A percentile compares a stretch with the other conserved stretches of the same genome.
phyloP scores from a whole-genome alignment of 2,113 vertebrate genomes.

The Calidris pugnax region DNA sequence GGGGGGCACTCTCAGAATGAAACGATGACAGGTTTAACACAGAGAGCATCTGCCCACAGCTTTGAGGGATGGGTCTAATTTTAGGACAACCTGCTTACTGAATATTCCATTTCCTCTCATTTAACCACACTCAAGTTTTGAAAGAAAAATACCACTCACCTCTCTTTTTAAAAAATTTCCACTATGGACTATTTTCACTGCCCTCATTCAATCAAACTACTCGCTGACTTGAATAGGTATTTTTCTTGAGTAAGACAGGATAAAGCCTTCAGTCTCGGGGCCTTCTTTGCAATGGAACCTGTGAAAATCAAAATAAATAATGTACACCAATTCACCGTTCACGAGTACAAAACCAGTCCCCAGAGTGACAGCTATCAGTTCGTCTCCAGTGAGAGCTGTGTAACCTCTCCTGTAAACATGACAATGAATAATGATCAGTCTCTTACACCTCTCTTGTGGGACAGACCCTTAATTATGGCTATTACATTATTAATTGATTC shows the following conservation, averaged over 20 bases:
- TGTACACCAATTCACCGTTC: not conserved
- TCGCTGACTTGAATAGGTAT: not conserved
- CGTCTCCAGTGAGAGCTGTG: not conserved
- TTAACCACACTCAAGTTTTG: not conserved
- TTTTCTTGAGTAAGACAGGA: not conserved
- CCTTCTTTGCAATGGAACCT: not conserved
- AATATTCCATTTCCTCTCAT: not conserved
- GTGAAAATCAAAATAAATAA: slow-evolving; percentile 11
- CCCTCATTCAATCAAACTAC: not conserved
- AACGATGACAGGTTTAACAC: not conserved
- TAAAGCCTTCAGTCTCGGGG: not conserved
- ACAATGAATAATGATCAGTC: not conserved
- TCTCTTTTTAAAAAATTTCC: not conserved
- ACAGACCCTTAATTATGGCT: not conserved
- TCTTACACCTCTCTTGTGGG: not conserved
- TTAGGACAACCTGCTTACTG: not conserved
- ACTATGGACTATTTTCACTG: not conserved
- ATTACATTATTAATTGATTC: not conserved
- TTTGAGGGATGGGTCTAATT: not conserved
- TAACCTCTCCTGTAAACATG: not conserved
- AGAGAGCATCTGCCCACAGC: not conserved
- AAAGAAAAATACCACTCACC: not conserved
- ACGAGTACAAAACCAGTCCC: not conserved
- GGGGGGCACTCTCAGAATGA: not conserved
- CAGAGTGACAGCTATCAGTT: not conserved